phyloP scores from a whole-genome alignment of 2,113 vertebrate genomes.

The Pachypanchax playfairii region DNA sequence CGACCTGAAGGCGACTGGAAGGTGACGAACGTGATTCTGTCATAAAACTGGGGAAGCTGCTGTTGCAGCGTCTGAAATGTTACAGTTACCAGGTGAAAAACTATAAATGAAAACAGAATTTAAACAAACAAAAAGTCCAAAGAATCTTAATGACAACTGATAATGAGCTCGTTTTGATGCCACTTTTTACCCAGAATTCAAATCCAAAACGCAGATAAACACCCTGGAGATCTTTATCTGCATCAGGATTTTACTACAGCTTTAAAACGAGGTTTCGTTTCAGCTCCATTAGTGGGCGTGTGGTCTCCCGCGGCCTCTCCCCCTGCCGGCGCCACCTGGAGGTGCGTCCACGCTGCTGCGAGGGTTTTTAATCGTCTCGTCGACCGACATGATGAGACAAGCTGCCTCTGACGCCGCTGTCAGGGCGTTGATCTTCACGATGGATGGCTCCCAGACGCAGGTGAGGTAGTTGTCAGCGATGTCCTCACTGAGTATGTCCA shows the following conservation, averaged over 20 bases:
- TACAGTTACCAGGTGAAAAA: conserved; percentile 9
- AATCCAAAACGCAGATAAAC: conserved; percentile 43
- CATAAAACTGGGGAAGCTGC: too few species aligned
- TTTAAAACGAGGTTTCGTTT: conserved; percentile 21
- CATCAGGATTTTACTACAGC: conserved; percentile 30
- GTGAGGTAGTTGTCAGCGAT: conserved; percentile 91
- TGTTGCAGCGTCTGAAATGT: conserved; percentile 13
- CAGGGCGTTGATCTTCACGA: conserved; percentile 92
- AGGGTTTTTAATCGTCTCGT: conserved; percentile 96
- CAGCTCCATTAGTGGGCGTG: conserved; percentile 80
- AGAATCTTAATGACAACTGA: conserved; percentile 16
- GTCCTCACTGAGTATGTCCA: conserved; percentile 95
- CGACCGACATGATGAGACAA: conserved; percentile 94
- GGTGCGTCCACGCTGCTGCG: conserved; percentile 82
- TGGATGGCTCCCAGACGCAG: conserved; percentile 93
- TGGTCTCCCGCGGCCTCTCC: conserved; percentile 83
- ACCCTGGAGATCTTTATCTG: background rate
- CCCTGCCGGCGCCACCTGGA: conserved; percentile 68
- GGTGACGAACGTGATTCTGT: too few species aligned
- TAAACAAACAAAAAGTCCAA: conserved; percentile 6
- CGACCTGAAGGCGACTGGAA: too few species aligned
- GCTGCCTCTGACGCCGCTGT: conserved; percentile 94
- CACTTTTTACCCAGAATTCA: conserved; percentile 24
- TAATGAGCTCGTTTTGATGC: conserved; percentile 10
- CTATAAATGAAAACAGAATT: background rate